Conservation (phyloP, 1,140 invertebrate species). For the Apis laboriosa region DNA sequence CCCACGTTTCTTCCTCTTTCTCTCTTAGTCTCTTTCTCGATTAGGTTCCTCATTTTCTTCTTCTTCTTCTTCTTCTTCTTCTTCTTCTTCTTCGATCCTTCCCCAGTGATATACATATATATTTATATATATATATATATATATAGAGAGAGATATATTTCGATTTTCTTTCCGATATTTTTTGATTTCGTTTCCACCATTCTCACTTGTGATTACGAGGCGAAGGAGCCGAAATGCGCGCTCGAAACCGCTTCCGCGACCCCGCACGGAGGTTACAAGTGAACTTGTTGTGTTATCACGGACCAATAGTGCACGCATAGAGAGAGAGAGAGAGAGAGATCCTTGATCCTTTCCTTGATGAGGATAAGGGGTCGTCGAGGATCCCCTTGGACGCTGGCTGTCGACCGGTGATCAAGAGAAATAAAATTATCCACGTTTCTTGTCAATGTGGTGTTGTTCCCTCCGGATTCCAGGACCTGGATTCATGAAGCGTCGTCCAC, state of each 20-base stretch:
- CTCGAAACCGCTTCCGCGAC: constrained; percentile 19
- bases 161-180: too few species aligned
- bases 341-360: too few species aligned
- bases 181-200: not conserved
- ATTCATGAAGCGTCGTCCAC: not conserved
- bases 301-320: not conserved
- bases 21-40: not conserved
- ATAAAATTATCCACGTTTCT: not conserved
- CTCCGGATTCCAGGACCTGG: not conserved
- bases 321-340: not conserved
- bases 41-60: not conserved
- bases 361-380: too few species aligned
- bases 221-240: constrained; percentile 40
- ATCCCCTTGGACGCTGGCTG: not conserved
- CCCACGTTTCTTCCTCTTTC: not conserved
- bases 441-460: not conserved
- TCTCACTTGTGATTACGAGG: constrained; percentile 1
- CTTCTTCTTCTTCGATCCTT: not conserved
- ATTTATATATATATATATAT: too few species aligned
- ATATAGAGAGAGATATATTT: too few species aligned
- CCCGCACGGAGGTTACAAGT: not conserved
- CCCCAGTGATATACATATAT: too few species aligned
- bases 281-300: constrained; percentile 5
- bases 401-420: not conserved
- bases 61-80: not conserved